Conservation (phyloP, 2,888 invertebrate genomes). For the Drosophila percnosoma region DNA sequence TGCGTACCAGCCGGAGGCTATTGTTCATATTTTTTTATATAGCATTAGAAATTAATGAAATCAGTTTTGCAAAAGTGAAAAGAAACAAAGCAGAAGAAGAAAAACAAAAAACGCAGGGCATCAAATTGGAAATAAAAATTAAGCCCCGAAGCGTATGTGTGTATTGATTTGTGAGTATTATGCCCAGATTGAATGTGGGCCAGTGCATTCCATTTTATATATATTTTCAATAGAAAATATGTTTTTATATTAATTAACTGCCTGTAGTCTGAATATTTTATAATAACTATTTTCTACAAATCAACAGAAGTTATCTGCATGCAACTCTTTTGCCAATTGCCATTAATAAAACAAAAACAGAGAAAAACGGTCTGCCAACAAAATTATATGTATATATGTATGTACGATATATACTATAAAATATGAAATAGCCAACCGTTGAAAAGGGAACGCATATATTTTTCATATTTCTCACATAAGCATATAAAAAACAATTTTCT, state of each 20-base stretch:
- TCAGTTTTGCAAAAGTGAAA: slow-evolving; percentile 57
- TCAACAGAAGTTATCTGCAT: slow-evolving; percentile 33
- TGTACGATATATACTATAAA: slow-evolving; percentile 49
- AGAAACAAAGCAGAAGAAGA: slow-evolving; percentile 1
- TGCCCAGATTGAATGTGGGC: slow-evolving; percentile 21
- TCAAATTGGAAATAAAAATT: slow-evolving; percentile 66
- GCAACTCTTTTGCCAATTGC: slow-evolving; percentile 48
- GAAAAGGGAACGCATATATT: slow-evolving; percentile 65
- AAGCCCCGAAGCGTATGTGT: slow-evolving; percentile 37
- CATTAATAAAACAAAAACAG: slow-evolving; percentile 9
- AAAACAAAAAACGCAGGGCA: slow-evolving; percentile 31
- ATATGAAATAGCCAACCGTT: slow-evolving; percentile 59
- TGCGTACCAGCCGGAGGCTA: slow-evolving; percentile 51
- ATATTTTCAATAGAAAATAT: slow-evolving; percentile 34
- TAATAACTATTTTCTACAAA: slow-evolving; percentile 35
- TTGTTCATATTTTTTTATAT: slow-evolving; percentile 65
- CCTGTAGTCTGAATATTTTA: slow-evolving; percentile 25
- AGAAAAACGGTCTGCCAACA: slow-evolving; percentile 34
- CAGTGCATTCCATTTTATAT: slow-evolving; percentile 20
- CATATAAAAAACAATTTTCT: slow-evolving; percentile 77
- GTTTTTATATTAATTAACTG: slow-evolving; percentile 50
- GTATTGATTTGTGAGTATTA: slow-evolving; percentile 26
- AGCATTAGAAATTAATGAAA: slow-evolving; percentile 80
- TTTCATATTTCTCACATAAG: slow-evolving; percentile 54
- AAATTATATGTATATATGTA: slow-evolving; percentile 17